phyloP scores from a whole-genome alignment of 2,797 vertebrate species.

The Phoeniculus purpureus region DNA sequence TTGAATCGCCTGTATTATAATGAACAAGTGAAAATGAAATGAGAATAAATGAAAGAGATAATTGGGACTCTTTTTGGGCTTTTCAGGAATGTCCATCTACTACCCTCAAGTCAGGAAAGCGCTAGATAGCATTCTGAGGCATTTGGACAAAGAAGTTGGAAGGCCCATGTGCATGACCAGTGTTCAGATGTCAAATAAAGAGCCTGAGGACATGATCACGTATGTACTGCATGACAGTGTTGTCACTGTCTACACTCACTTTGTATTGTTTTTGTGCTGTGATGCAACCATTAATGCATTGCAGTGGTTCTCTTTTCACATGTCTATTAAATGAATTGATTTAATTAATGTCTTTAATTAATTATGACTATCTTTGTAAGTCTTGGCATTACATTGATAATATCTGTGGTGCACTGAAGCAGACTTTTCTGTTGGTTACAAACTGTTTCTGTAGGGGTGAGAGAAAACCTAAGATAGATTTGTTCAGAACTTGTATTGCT shows the following conservation, averaged over 20 bases:
- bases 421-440: not conserved
- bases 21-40: not conserved
- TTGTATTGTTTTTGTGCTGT: not conserved
- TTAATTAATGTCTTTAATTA: not conserved
- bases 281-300: not conserved
- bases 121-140: conserved; percentile 94
- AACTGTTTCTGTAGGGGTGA: conserved; percentile 86
- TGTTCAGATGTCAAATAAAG: conserved; percentile 99
- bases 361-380: not conserved
- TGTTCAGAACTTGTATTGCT: conserved; percentile 97
- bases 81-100: conserved; percentile 95
- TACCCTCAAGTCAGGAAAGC: conserved; percentile 98
- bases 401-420: not conserved
- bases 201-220: conserved; percentile 99
- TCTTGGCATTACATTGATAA: no score
- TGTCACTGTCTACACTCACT: fast-evolving
- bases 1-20: not conserved
- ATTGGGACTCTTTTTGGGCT: not conserved
- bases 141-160: conserved; percentile 98
- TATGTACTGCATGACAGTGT: conserved; percentile 72
- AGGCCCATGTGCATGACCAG: conserved; percentile 99
- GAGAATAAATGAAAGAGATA: not conserved
- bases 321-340: not conserved
- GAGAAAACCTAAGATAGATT: conserved; percentile 98
- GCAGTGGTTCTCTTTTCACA: not conserved